phyloP scores from a whole-genome alignment of 2,888 invertebrate genomes.

The Xanthia icteritia region DNA sequence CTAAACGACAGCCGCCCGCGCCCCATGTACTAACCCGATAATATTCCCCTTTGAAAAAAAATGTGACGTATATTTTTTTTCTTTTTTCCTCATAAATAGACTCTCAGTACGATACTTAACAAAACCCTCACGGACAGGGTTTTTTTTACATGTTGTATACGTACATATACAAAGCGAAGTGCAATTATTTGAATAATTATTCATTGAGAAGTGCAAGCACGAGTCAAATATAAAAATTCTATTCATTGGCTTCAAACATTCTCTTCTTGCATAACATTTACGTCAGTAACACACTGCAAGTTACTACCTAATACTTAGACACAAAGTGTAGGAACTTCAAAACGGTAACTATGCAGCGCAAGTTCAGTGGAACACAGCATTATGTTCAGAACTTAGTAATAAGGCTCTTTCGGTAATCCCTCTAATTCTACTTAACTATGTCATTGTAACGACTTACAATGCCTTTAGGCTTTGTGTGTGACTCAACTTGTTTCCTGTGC shows the following conservation, averaged over 20 bases:
- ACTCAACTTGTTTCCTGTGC: constrained; percentile 30
- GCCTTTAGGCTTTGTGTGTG: constrained; percentile 21
- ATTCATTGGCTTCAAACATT: neutral
- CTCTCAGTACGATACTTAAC: too few relatives aligned
- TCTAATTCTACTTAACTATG: constrained; percentile 54
- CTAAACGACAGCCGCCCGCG: too few relatives aligned
- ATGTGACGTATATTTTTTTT: too few relatives aligned
- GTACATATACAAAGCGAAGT: too few relatives aligned
- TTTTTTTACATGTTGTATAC: too few relatives aligned
- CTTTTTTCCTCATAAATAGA: too few relatives aligned
- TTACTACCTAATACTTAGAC: constrained; percentile 10
- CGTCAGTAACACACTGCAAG: neutral
- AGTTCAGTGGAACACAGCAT: constrained; percentile 40
- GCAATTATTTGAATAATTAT: neutral
- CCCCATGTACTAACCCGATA: too few relatives aligned
- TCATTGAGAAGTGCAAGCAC: neutral
- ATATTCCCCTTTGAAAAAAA: too few relatives aligned
- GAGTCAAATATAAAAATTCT: neutral
- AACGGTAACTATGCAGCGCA: constrained; percentile 23
- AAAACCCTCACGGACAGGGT: too few relatives aligned
- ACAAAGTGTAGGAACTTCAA: constrained; percentile 15
- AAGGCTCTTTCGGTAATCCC: constrained; percentile 49
- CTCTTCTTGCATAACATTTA: neutral
- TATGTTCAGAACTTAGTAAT: constrained; percentile 55
- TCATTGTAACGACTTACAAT: constrained; percentile 30